Conservation (phyloP, 2,888 invertebrate species). For the Orthonevra nobilis region DNA sequence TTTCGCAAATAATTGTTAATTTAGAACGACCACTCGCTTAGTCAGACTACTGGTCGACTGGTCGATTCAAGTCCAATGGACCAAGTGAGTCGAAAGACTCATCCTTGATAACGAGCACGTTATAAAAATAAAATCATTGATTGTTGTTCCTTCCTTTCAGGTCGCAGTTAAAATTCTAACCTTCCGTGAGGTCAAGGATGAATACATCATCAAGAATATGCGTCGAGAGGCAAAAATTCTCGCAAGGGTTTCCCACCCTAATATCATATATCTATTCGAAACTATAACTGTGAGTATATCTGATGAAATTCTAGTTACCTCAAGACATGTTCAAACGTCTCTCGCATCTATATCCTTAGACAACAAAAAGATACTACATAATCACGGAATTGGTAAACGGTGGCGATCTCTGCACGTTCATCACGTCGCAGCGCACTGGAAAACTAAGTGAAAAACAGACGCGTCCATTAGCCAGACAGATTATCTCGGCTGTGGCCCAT, state of each 20-base stretch:
- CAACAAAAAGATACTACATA: constrained; percentile 86
- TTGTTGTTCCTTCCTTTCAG: constrained; percentile 78
- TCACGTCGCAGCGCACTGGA: constrained; percentile 82
- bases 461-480: constrained; percentile 83
- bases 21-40: no score
- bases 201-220: constrained; percentile 86
- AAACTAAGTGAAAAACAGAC: constrained; percentile 83
- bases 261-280: constrained; percentile 87
- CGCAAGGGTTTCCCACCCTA: constrained; percentile 86
- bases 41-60: no score
- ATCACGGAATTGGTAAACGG: constrained; percentile 88
- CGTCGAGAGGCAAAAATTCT: constrained; percentile 87
- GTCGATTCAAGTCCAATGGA: no score
- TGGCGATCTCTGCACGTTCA: constrained; percentile 85
- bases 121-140: no score
- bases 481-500: constrained; percentile 85
- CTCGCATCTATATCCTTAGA: constrained; percentile 79
- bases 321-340: no score
- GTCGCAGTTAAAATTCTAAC: constrained; percentile 90
- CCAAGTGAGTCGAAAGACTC: no score
- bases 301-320: no score
- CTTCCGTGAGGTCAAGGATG: constrained; percentile 85
- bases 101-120: no score
- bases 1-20: no score
- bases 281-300: constrained; percentile 71